Evolutionary conservation across 2,797 vertebrate species (phyloP).

Genomic region (Myotis myotis): DNA sequence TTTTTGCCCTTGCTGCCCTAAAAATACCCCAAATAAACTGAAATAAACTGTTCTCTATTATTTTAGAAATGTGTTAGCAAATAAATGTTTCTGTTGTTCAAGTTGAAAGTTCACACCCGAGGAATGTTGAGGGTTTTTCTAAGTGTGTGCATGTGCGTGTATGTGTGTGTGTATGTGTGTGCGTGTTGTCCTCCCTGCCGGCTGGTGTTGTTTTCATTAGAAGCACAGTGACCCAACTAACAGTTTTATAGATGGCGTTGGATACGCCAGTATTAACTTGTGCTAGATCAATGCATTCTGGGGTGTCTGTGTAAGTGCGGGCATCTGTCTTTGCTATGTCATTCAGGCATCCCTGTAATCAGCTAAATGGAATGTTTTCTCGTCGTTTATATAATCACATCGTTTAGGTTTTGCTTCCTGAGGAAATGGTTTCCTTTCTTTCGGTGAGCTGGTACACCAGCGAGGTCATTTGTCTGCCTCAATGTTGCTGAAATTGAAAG

Average conservation of each 20-base stretch:
- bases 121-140: background rate
- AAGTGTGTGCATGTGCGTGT: accelerated
- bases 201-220: background rate
- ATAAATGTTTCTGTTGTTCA: background rate
- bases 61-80: background rate
- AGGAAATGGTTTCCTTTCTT: background rate
- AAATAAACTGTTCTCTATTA: background rate
- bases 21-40: background rate
- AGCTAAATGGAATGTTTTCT: background rate
- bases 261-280: background rate
- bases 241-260: background rate
- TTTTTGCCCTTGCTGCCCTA: background rate
- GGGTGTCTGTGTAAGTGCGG: background rate
- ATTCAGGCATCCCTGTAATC: background rate
- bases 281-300: background rate
- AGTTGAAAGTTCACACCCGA: background rate
- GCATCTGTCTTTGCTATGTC: background rate
- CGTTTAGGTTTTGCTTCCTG: background rate
- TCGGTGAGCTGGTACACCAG: background rate
- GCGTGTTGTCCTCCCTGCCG: accelerated
- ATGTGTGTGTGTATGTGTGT: background rate
- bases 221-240: background rate
- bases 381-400: background rate
- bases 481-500: background rate
- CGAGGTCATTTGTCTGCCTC: background rate